These are phyloP conservation scores for Helarctos malayanus DNA, from an alignment of 2,797 vertebrate species.

Conservation along the genomic window DNA sequence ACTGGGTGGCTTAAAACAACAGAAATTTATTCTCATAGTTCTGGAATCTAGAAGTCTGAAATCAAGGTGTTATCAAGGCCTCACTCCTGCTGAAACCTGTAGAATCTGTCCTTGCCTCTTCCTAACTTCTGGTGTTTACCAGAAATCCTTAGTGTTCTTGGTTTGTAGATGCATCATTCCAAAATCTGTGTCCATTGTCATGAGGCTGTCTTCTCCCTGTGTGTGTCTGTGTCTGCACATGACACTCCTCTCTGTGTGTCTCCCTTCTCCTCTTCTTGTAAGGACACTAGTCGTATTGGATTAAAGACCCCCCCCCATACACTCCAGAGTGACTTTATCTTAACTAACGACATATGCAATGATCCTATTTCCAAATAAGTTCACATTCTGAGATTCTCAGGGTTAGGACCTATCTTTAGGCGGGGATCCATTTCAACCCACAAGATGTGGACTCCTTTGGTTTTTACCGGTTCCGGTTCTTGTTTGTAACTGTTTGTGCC, in stretches of 20 bases:
- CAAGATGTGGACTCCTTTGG: neutral
- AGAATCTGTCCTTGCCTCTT: neutral
- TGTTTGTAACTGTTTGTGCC: neutral
- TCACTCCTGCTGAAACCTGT: neutral
- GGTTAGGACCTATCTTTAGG: neutral
- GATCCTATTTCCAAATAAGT: neutral
- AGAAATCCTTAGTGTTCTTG: neutral
- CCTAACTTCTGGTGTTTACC: neutral
- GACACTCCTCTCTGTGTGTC: neutral
- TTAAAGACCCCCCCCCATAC: neutral
- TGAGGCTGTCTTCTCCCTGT: accelerated
- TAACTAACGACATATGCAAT: neutral
- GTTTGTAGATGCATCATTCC: neutral
- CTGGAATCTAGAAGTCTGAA: neutral
- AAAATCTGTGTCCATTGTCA: neutral
- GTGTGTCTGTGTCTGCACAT: neutral
- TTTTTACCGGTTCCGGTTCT: neutral
- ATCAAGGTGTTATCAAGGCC: neutral
- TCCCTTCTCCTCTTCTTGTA: neutral
- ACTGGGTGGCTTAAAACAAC: neutral
- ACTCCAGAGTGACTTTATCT: neutral
- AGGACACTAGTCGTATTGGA: neutral
- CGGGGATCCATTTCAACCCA: neutral
- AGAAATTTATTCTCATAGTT: neutral
- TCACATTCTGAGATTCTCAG: neutral